Conservation (phyloP, 2,888 invertebrate species). For the Himalopsyche kuldschensis region DNA sequence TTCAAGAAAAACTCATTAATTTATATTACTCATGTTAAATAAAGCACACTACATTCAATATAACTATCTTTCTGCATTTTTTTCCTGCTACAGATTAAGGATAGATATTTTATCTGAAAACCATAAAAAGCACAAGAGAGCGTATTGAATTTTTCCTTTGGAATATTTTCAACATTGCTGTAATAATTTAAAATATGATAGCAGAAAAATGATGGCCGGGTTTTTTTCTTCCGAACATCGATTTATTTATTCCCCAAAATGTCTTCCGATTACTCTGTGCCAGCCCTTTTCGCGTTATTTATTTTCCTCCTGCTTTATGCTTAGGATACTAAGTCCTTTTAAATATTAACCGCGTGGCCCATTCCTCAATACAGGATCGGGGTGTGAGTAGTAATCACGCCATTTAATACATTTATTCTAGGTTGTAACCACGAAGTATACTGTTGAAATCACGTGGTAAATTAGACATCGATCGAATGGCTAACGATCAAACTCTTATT, state of each 20-base stretch:
- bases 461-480: no score
- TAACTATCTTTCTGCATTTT: not conserved
- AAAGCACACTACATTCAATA: no score
- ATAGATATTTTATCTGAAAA: not conserved
- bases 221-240: conserved; percentile 1
- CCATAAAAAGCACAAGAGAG: not conserved
- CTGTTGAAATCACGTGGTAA: no score
- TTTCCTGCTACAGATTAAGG: not conserved
- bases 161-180: not conserved
- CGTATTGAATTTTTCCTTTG: not conserved
- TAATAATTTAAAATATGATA: not conserved
- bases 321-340: not conserved
- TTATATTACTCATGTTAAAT: no score
- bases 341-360: not conserved
- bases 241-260: conserved; percentile 24
- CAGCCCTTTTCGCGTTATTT: conserved; percentile 15
- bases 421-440: no score
- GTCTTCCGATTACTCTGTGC: conserved; percentile 18
- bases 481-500: no score
- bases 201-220: not conserved
- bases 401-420: no score
- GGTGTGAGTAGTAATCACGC: no score
- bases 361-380: not conserved
- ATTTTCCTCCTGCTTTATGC: conserved; percentile 2
- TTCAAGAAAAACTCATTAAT: no score